A percentile compares a stretch with the other conserved stretches of the same genome.
phyloP scores from a whole-genome alignment of 2,888 invertebrate genomes.

The Axea sp. region DNA sequence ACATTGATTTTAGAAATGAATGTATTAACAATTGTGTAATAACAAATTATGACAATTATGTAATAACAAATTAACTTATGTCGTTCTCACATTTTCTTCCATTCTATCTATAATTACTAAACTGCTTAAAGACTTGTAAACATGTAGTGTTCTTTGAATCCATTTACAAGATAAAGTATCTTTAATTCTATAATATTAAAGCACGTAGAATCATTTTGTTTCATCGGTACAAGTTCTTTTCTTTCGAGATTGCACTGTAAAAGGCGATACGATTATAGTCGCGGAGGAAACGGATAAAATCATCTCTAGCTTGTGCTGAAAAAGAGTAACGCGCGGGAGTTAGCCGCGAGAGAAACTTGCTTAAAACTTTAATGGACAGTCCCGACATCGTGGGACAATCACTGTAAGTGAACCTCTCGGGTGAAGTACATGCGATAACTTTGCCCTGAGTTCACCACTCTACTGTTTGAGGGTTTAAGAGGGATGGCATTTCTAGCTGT shows the following conservation, averaged over 20 bases:
- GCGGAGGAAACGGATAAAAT: slow-evolving; percentile 48
- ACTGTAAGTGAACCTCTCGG: slow-evolving; percentile 64
- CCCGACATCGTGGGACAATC: slow-evolving; percentile 68
- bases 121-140: no score
- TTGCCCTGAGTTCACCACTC: slow-evolving; percentile 58
- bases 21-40: no score
- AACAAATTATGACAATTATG: no score
- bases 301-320: slow-evolving; percentile 46
- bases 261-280: slow-evolving; percentile 49
- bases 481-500: slow-evolving; percentile 60
- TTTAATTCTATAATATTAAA: slow-evolving; percentile 16
- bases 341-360: slow-evolving; percentile 68
- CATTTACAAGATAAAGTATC: slow-evolving; percentile 5
- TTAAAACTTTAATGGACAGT: slow-evolving; percentile 74
- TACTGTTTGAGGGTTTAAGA: slow-evolving; percentile 52
- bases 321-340: slow-evolving; percentile 63
- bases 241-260: slow-evolving; percentile 26
- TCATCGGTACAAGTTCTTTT: slow-evolving; percentile 32
- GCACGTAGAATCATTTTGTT: slow-evolving; percentile 32
- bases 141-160: background rate
- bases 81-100: no score
- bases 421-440: slow-evolving; percentile 65
- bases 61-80: no score
- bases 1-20: no score
- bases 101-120: no score